Evolutionary conservation across 2,888 invertebrate genomes (phyloP).

Genomic region (Sarcophaga variegata): DNA sequence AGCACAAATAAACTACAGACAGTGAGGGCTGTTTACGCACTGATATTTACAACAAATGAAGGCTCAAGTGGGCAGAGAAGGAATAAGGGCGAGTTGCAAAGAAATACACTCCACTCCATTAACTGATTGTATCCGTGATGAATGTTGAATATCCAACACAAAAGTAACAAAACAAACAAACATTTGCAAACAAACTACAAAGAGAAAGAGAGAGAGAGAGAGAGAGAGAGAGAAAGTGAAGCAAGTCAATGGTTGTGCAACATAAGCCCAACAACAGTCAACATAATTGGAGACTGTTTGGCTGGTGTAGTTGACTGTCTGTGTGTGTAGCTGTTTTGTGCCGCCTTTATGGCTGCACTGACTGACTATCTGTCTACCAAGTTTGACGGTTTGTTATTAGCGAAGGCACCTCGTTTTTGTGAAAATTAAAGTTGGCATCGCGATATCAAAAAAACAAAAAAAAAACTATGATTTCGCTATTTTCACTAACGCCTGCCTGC

Average conservation of each 20-base stretch:
- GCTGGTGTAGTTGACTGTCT: not conserved
- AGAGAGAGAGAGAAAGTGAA: not conserved
- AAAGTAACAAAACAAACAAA: slow-evolving; percentile 3
- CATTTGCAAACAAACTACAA: too few relatives aligned
- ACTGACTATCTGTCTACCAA: too few relatives aligned
- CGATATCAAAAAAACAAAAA: not conserved
- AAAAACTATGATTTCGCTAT: slow-evolving; percentile 21
- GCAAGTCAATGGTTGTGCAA: slow-evolving; percentile 19
- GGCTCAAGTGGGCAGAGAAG: not conserved
- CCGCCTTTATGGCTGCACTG: not conserved
- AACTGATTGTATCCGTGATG: slow-evolving; percentile 58
- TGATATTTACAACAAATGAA: not conserved
- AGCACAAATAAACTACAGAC: not conserved
- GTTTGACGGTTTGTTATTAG: slow-evolving; percentile 3
- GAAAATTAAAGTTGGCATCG: slow-evolving; percentile 1
- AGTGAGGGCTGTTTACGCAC: not conserved
- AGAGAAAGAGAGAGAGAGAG: not conserved
- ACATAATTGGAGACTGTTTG: slow-evolving; percentile 46
- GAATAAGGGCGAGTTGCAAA: not conserved
- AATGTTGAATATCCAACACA: slow-evolving; percentile 50
- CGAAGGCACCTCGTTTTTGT: slow-evolving; percentile 1
- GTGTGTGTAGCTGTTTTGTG: not conserved
- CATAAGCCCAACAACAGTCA: slow-evolving; percentile 19
- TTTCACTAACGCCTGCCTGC: not conserved
- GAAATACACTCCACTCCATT: slow-evolving; percentile 41